Conservation (phyloP, 1,140 invertebrate genomes). For the Sinonovacula constricta region DNA sequence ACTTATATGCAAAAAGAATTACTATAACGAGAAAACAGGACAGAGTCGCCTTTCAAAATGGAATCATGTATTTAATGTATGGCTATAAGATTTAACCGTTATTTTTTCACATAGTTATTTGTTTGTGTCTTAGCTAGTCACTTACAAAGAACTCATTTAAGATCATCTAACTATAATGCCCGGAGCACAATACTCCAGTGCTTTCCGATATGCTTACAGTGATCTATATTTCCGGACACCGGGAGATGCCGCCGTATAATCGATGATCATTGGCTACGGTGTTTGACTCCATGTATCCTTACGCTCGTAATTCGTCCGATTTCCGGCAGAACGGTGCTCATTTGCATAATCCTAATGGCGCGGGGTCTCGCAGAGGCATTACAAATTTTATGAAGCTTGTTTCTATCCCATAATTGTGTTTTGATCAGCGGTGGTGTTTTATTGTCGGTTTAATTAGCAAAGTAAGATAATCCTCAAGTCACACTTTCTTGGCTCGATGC, state of each 20-base stretch:
- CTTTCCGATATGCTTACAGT: too few species aligned
- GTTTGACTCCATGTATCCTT: slow-evolving; percentile 21
- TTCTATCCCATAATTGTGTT: slow-evolving; percentile 29
- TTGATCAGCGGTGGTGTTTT: slow-evolving; percentile 1
- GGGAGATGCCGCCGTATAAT: slow-evolving; percentile 35
- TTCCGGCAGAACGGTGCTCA: slow-evolving; percentile 33
- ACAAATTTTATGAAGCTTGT: neutral
- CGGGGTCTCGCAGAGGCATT: neutral
- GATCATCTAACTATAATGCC: too few species aligned
- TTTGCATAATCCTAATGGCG: neutral
- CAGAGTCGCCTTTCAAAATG: too few species aligned
- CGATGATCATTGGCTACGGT: slow-evolving; percentile 28
- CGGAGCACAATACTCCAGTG: too few species aligned
- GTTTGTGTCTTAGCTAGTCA: too few species aligned
- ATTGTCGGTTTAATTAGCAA: slow-evolving; percentile 32
- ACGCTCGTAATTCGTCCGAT: slow-evolving; percentile 38
- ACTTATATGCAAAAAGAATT: too few species aligned
- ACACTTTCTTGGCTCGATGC: slow-evolving; percentile 6
- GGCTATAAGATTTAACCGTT: too few species aligned
- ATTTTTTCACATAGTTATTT: too few species aligned
- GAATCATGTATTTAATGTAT: too few species aligned
- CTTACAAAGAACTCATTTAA: too few species aligned
- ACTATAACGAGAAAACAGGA: too few species aligned
- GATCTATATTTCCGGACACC: slow-evolving; percentile 35
- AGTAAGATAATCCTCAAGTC: neutral